Conservation (phyloP, 2,113 vertebrate genomes). For the Trochalopteron elliotii region DNA sequence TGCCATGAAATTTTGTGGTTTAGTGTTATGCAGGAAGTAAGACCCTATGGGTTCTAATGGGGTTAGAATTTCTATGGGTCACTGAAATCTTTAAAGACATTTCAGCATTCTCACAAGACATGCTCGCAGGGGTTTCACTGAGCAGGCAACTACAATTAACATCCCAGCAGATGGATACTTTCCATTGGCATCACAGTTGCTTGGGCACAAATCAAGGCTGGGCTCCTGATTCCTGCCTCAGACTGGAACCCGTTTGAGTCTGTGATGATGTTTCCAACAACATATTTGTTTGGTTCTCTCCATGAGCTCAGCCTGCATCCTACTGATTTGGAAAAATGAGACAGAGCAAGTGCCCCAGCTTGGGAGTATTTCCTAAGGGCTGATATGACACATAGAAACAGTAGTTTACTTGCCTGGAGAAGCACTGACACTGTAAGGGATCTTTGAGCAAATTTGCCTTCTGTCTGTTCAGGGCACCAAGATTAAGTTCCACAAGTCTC, state of each 20-base stretch:
- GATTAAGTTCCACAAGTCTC: background rate
- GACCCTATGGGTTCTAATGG: background rate
- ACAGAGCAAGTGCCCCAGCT: background rate
- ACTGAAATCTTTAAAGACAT: background rate
- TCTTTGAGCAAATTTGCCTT: background rate
- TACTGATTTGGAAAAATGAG: constrained; percentile 22
- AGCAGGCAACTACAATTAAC: background rate
- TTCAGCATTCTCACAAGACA: background rate
- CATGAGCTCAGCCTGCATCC: background rate
- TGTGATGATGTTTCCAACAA: background rate
- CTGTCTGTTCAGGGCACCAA: background rate
- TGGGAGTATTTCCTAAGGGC: background rate
- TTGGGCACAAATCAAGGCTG: background rate
- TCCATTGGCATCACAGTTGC: background rate
- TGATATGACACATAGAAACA: background rate
- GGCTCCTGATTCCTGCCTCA: background rate
- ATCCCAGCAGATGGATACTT: background rate
- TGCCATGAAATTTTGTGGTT: background rate
- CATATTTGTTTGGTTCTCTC: background rate
- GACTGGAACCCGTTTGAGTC: background rate
- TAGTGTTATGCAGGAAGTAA: background rate
- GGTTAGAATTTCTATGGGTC: no score
- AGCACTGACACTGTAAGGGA: background rate
- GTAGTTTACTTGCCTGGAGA: background rate
- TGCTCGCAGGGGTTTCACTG: background rate